Conservation (phyloP, 2,113 vertebrate genomes). For the Xenopus tropicalis region DNA sequence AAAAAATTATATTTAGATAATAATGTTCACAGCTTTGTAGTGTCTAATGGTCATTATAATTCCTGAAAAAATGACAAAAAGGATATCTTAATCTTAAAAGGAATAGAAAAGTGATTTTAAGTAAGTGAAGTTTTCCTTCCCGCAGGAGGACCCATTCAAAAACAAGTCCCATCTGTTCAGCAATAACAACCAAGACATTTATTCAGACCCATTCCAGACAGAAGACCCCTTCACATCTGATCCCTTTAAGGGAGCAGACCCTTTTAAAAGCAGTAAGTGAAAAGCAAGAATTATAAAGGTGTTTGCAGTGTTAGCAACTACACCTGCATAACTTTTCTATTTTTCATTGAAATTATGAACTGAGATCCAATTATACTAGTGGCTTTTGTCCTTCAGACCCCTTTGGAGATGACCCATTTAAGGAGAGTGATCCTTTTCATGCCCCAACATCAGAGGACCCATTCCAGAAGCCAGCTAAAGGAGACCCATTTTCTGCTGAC, state of each 20-base stretch:
- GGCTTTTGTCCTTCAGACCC: conserved; percentile 70
- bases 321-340: too few species aligned
- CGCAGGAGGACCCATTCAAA: conserved; percentile 91
- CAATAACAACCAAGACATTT: conserved; percentile 76
- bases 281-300: neutral
- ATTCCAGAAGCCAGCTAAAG: conserved; percentile 85
- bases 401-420: conserved; percentile 94
- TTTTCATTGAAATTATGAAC: too few species aligned
- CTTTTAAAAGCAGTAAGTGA: conserved; percentile 64
- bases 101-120: too few species aligned
- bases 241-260: conserved; percentile 85
- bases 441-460: conserved; percentile 81
- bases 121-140: neutral
- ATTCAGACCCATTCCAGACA: conserved; percentile 86
- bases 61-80: too few species aligned
- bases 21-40: too few species aligned
- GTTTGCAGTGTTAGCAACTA: too few species aligned
- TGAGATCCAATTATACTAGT: too few species aligned
- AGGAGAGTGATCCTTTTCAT: conserved; percentile 88
- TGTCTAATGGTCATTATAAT: too few species aligned
- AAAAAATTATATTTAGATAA: too few species aligned
- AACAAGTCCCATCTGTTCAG: conserved; percentile 82
- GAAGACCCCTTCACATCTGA: conserved; percentile 95
- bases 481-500: conserved; percentile 86
- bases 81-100: too few species aligned